Percentiles rank a stretch among this genome's conserved stretches.
These are phyloP conservation scores for Lysiphlebus fabarum DNA, from an alignment of 1,140 invertebrate genomes.

Conservation along the genomic window DNA sequence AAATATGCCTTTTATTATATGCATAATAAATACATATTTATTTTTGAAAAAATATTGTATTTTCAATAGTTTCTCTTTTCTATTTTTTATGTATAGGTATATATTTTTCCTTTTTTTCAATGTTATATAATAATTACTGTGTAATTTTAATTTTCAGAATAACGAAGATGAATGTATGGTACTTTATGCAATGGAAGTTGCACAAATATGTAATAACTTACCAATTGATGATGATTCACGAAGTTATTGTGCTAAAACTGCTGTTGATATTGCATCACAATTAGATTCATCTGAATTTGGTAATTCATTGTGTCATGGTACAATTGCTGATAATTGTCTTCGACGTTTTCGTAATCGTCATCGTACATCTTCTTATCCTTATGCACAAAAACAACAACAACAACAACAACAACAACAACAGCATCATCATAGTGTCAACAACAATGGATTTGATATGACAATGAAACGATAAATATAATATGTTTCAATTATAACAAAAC, in stretches of 20 bases:
- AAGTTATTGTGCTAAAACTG: slow-evolving; percentile 26
- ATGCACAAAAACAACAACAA: neutral
- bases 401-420: neutral
- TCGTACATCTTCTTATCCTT: slow-evolving; percentile 23
- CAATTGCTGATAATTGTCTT: slow-evolving; percentile 31
- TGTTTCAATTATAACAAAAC: slow-evolving; percentile 2
- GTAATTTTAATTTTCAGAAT: slow-evolving; percentile 14
- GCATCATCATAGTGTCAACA: neutral
- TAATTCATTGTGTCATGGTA: slow-evolving; percentile 26
- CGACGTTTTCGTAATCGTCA: slow-evolving; percentile 30
- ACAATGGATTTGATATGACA: slow-evolving; percentile 11
- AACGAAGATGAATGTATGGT: slow-evolving; percentile 29
- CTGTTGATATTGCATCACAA: slow-evolving; percentile 27
- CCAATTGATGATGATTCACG: slow-evolving; percentile 11
- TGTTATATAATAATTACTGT: no score
- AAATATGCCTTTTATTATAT: no score
- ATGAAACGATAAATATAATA: slow-evolving; percentile 13
- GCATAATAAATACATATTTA: no score
- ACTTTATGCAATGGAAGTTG: slow-evolving; percentile 30
- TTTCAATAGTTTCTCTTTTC: no score
- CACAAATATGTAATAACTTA: slow-evolving; percentile 28
- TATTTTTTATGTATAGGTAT: no score
- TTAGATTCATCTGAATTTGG: slow-evolving; percentile 21
- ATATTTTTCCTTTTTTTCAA: no score
- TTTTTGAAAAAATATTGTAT: no score